Percentiles rank a stretch among this genome's conserved stretches.
Conservation (phyloP, 1,140 invertebrate genomes). For the Anadara kagoshimensis region DNA sequence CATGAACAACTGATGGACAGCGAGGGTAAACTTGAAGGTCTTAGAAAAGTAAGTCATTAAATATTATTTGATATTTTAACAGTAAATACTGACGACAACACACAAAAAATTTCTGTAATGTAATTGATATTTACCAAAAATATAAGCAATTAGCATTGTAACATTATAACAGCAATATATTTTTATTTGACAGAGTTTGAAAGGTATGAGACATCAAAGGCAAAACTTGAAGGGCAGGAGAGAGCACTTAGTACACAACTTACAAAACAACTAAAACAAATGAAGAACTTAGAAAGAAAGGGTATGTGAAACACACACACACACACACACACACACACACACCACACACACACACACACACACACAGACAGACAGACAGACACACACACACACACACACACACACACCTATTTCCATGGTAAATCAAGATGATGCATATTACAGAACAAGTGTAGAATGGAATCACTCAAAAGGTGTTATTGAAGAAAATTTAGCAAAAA, state of each 20-base stretch:
- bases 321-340: no score
- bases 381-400: no score
- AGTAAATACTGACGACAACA: no score
- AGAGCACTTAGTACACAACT: slow-evolving; percentile 51
- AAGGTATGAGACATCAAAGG: slow-evolving; percentile 62
- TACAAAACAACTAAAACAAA: slow-evolving; percentile 59
- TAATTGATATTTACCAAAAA: no score
- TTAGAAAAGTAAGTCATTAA: slow-evolving; percentile 57
- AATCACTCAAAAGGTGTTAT: background rate
- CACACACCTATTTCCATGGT: background rate
- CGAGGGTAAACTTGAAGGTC: slow-evolving; percentile 59
- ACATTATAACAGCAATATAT: no score
- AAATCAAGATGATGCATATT: background rate
- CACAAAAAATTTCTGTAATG: background rate
- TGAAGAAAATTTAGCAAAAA: background rate
- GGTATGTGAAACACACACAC: slow-evolving; percentile 36
- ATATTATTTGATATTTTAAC: background rate
- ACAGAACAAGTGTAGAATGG: background rate
- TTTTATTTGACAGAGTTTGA: slow-evolving; percentile 55
- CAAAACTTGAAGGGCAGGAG: slow-evolving; percentile 64
- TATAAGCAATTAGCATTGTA: no score
- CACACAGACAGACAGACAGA: no score
- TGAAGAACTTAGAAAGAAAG: slow-evolving; percentile 56
- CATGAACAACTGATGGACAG: slow-evolving; percentile 60
- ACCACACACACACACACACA: no score